Percentiles rank a stretch among this genome's conserved stretches.
Evolutionary conservation across 2,888 invertebrate species (phyloP).

Genomic region (Dyspetes luteomarginatus): DNA sequence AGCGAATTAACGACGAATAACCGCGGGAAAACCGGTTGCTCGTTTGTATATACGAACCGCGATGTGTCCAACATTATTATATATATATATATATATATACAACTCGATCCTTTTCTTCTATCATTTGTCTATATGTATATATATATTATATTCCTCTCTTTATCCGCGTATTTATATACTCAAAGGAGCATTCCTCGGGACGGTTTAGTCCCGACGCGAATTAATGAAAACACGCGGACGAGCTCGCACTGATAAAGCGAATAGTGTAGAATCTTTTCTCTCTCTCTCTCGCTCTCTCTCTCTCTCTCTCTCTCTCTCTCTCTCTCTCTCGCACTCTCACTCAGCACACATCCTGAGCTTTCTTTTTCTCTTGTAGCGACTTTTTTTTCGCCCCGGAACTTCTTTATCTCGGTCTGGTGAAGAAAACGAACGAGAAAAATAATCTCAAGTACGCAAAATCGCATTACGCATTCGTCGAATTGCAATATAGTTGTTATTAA

Average conservation of each 20-base stretch:
- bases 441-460: constrained; percentile 8
- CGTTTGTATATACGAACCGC: constrained; percentile 32
- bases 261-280: constrained; percentile 66
- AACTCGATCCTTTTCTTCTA: constrained; percentile 71
- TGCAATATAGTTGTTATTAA: background rate
- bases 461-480: constrained; percentile 20
- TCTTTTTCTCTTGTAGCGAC: constrained; percentile 67
- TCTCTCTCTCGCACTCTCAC: constrained; percentile 43
- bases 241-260: constrained; percentile 79
- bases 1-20: constrained; percentile 81
- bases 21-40: constrained; percentile 79
- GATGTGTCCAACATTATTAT: background rate
- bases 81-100: constrained; percentile 71
- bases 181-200: constrained; percentile 77
- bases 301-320: constrained; percentile 64
- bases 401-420: constrained; percentile 57
- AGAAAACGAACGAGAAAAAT: constrained; percentile 35
- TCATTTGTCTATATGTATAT: constrained; percentile 33
- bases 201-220: constrained; percentile 79
- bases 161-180: constrained; percentile 41
- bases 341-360: no score
- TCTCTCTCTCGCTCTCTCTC: constrained; percentile 43
- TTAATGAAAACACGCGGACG: constrained; percentile 80
- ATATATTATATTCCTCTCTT: constrained; percentile 15
- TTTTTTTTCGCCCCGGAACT: constrained; percentile 57